Evolutionary conservation across 1,140 invertebrate species (phyloP).

Genomic region (Acromyrmex charruanus): DNA sequence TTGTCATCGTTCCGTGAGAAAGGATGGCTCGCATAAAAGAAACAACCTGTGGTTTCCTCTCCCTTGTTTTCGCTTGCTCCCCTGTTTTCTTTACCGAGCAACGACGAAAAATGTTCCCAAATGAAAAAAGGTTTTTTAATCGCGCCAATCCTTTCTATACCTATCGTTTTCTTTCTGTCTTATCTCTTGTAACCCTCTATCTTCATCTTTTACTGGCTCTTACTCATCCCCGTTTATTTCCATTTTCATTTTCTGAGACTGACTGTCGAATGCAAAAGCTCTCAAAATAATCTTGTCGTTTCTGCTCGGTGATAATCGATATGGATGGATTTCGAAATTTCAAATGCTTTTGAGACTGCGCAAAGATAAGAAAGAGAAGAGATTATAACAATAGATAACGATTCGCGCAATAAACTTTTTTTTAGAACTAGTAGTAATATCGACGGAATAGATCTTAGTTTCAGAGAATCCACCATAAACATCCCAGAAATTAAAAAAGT

Average conservation of each 20-base stretch:
- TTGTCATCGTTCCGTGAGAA: constrained; percentile 67
- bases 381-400: neutral
- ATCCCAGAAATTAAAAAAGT: neutral
- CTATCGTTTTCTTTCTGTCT: neutral
- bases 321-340: constrained; percentile 29
- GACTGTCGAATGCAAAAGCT: constrained; percentile 36
- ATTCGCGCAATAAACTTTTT: neutral
- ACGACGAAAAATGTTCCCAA: constrained; percentile 49
- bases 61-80: constrained; percentile 25
- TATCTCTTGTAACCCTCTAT: constrained; percentile 8
- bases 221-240: neutral
- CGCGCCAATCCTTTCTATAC: neutral
- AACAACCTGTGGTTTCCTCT: constrained; percentile 36
- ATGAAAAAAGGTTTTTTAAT: constrained; percentile 25
- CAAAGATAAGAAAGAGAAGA: neutral
- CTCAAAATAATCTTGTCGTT: constrained; percentile 24
- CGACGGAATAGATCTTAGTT: neutral
- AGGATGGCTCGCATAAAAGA: constrained; percentile 54
- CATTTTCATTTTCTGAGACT: constrained; percentile 10
- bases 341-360: constrained; percentile 11
- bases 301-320: constrained; percentile 11
- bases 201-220: neutral
- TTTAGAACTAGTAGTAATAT: too few relatives aligned
- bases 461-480: neutral
- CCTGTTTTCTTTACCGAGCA: constrained; percentile 29